These are phyloP conservation scores for Parazoanthus atlanticus DNA, from an alignment of 92 coral and sea anemone species.

Conservation along the genomic window DNA sequence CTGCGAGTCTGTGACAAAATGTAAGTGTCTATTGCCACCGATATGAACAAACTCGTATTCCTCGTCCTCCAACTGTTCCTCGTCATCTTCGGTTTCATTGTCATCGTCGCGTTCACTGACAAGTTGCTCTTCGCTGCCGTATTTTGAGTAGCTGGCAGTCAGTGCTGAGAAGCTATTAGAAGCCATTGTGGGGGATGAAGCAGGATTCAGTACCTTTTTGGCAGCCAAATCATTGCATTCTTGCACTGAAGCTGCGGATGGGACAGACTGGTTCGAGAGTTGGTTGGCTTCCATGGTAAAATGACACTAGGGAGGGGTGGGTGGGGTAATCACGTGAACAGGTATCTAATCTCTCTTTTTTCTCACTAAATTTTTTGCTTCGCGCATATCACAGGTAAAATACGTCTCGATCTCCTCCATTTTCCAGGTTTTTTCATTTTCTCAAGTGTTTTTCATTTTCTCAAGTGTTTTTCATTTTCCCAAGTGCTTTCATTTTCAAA, in stretches of 20 bases:
- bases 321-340: slow-evolving; percentile 7
- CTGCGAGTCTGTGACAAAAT: slow-evolving; percentile 91
- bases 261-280: slow-evolving; percentile 52
- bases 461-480: not conserved
- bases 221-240: slow-evolving; percentile 41
- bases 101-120: slow-evolving; percentile 67
- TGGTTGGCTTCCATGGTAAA: slow-evolving; percentile 21
- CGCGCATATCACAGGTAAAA: not conserved
- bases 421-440: no score
- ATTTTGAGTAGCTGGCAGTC: slow-evolving; percentile 74
- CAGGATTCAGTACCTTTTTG: slow-evolving; percentile 1
- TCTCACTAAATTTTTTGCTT: no score
- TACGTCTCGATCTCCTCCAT: no score
- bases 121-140: slow-evolving; percentile 81
- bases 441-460: not conserved
- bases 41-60: slow-evolving; percentile 71
- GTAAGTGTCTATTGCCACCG: slow-evolving; percentile 73
- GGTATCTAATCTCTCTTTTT: no score
- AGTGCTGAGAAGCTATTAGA: slow-evolving; percentile 38
- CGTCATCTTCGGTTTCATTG: slow-evolving; percentile 56
- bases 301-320: slow-evolving; percentile 25
- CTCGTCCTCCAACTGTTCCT: slow-evolving; percentile 63
- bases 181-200: slow-evolving; percentile 19
- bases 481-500: not conserved
- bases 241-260: slow-evolving; percentile 40